Base-by-base conservation (phyloP, 2,797 vertebrate species). In the Garrulus glandarius region DNA sequence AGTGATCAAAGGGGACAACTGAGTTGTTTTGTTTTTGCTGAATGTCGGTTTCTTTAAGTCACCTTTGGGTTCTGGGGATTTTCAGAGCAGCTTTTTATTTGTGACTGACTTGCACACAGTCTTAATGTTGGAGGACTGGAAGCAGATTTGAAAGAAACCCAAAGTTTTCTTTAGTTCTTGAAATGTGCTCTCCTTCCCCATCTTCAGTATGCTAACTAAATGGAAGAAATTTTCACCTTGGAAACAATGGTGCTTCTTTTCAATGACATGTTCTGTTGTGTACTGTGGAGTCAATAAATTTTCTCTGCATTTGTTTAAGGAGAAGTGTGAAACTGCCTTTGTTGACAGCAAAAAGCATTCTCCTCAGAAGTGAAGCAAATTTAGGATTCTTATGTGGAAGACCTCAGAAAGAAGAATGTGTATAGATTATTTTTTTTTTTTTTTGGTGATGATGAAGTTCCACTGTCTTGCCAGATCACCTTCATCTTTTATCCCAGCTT, bases 341-440 rank as follows among this genome's bases (percentile, higher is more conserved):
- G 60, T 64, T 95, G 90, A 95, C 57, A 97, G 44, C 30, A 96
- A 93, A 87, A 90, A 81, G 9, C 13, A 71, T 93, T 97, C 95
- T 94, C 67, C 78, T 83, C 86, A 71, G 59, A 96, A 97, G 79
- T 37, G 83, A 77, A 95, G 71, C 49, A 96, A 81, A 89, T 95
- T 65, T 85, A 93, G 29, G 43, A 19, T 50, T 60, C 52, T 85
- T 67, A 76, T 56, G 17, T 34, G 89, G 55, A 80, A 69, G 64
- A 76, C 30, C 36, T 95, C 41, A 53, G 56, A 83, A 52, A 57
- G 53, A 63, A 75, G 50, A 43, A 72, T 59, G 56, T 72, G 65
- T 74, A 55, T 65, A 61, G 39, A 26, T 67, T 16, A 37, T 77
- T 75, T 26, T 29, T 69, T 47, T 77, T 72, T 69, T 77, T 72